Evolutionary conservation across 2,797 vertebrate genomes (phyloP).

Genomic region (Sternarchorhynchus goeldii): DNA sequence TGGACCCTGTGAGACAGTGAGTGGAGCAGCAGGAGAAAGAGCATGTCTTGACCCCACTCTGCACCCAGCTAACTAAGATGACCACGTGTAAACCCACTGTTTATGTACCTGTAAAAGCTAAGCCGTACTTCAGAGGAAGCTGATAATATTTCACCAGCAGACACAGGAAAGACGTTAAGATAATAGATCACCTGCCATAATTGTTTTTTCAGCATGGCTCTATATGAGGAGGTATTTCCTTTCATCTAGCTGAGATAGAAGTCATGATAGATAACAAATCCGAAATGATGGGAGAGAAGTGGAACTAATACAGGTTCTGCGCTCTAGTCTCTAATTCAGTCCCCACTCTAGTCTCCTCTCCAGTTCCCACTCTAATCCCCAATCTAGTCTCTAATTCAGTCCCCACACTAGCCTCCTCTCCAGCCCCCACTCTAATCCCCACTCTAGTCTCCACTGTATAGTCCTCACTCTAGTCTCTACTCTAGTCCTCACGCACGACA

Average conservation of each 20-base stretch:
- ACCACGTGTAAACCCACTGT: slow-evolving; percentile 9
- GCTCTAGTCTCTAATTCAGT: background rate
- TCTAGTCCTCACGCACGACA: slow-evolving; percentile 49
- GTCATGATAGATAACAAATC: slow-evolving; percentile 18
- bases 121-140: slow-evolving; percentile 58
- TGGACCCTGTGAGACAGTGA: slow-evolving; percentile 27
- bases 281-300: background rate
- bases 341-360: too few species aligned
- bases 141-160: slow-evolving; percentile 70
- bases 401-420: too few species aligned
- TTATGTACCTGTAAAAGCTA: slow-evolving; percentile 55
- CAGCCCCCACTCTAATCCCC: too few species aligned
- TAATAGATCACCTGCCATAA: slow-evolving; percentile 68
- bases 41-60: background rate
- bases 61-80: background rate
- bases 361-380: too few species aligned
- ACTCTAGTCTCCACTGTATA: too few species aligned
- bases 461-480: background rate
- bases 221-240: slow-evolving; percentile 15
- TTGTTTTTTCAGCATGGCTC: slow-evolving; percentile 55
- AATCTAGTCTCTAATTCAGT: too few species aligned
- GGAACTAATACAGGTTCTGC: slow-evolving; percentile 15
- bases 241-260: slow-evolving; percentile 14
- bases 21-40: background rate
- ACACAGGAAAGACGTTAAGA: slow-evolving; percentile 51